A percentile compares a stretch with the other conserved stretches of the same genome.
Conservation (phyloP, 2,797 vertebrate species). For the Rallus crepitans region DNA sequence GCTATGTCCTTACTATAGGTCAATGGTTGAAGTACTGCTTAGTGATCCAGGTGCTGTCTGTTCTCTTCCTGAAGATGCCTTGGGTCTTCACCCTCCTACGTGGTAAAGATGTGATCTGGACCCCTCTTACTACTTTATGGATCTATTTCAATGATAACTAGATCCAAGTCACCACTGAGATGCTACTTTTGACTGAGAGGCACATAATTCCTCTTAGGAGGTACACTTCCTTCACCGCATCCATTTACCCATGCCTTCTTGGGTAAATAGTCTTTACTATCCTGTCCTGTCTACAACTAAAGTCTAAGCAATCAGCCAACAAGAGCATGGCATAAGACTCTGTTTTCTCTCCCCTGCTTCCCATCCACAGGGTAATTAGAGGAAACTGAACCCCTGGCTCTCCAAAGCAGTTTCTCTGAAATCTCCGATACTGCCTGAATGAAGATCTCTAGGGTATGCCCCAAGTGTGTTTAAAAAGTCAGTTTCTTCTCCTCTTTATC, state of each 20-base stretch:
- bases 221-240: neutral
- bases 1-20: neutral
- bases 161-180: fast-evolving
- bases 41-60: neutral
- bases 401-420: neutral
- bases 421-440: neutral
- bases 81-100: neutral
- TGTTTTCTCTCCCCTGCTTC: neutral
- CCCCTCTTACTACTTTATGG: neutral
- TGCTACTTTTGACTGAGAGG: neutral
- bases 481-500: neutral
- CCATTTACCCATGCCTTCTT: neutral
- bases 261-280: neutral
- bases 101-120: neutral
- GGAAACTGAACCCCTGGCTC: neutral
- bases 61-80: neutral
- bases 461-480: neutral
- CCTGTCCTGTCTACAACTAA: neutral
- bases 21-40: neutral
- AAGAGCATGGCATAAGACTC: neutral
- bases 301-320: neutral
- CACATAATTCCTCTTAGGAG: neutral
- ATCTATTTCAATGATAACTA: neutral
- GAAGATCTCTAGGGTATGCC: neutral
- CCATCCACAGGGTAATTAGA: neutral